Conservation (phyloP, 2,113 vertebrate species). For the Antennarius striatus region DNA sequence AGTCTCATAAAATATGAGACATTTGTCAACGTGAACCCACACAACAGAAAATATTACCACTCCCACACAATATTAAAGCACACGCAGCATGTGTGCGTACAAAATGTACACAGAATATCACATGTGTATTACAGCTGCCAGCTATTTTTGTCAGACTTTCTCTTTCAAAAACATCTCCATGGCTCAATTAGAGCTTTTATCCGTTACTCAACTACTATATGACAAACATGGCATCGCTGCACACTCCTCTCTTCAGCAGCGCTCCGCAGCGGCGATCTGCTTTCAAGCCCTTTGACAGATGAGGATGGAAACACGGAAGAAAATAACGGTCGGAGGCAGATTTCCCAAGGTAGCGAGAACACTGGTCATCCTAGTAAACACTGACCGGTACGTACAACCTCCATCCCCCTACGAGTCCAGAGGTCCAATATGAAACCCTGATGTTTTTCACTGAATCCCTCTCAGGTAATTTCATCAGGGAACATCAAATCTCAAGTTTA, state of each 20-base stretch:
- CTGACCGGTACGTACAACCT: conserved; percentile 18
- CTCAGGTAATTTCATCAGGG: conserved; percentile 31
- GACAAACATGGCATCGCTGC: conserved; percentile 28
- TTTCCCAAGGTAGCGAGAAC: conserved; percentile 47
- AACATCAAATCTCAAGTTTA: conserved; percentile 26
- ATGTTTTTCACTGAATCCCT: conserved; percentile 37
- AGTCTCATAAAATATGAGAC: conserved; percentile 63
- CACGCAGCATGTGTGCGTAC: conserved; percentile 29
- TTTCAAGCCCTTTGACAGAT: conserved; percentile 28
- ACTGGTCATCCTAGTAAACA: conserved; percentile 28
- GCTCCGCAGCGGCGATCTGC: conserved; percentile 12
- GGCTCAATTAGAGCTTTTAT: conserved; percentile 38
- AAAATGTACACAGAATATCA: conserved; percentile 25
- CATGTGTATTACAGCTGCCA: conserved; percentile 38
- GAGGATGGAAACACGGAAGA: conserved; percentile 16
- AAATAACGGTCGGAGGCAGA: conserved; percentile 47
- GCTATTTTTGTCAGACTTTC: conserved; percentile 26
- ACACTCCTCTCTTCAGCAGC: conserved; percentile 18
- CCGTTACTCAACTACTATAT: neutral
- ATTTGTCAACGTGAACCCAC: conserved; percentile 65
- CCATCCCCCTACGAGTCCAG: neutral
- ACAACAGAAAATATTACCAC: conserved; percentile 58
- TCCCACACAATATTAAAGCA: conserved; percentile 55
- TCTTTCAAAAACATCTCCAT: conserved; percentile 11
- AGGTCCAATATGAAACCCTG: conserved; percentile 44